Evolutionary conservation across 2,797 vertebrate species (phyloP), one percentile per base, ranked within the genome.

Genomic region (Anniella stebbinsi): DNA sequence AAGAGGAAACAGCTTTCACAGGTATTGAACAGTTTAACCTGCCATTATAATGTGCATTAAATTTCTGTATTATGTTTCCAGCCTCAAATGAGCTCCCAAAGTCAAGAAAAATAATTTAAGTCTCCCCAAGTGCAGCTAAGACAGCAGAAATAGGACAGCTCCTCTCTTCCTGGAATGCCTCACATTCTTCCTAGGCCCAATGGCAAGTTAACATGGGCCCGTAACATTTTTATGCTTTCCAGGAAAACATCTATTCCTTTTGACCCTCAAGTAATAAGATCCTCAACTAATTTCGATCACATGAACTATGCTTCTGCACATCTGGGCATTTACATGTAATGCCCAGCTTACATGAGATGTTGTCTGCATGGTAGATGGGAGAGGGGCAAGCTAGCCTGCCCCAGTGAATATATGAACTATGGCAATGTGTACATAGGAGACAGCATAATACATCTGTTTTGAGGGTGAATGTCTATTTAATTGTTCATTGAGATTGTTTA

Each of bases 401-500:
- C 17, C 66, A 57, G 36, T 72, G 78, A 88, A 73, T 72, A 4
- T 21, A 80, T 54, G 45, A 66, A 33, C n/a, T 60, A 51, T 66
- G 28, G 11, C 67, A 85, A n/a, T 38, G 8, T 33, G 23, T 85
- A 33, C 30, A 25, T 4, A 84, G 30, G 33, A 72, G 33, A 48
- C 15, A 54, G 10, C 48, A 41, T 30, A 66, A 63, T 51, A 9
- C 11, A 54, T 72, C 70, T 73, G 23, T 36, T 73, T 54, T 4
- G 69, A 12, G 51, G 23, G 11, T 57, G 23, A 54, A 54, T 10
- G 4, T 4, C 15, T 38, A 80, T 69, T 69, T 25, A 45, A 80
- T 17, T 38, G 7, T 57, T 75, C 30, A 91, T 87, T 90, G 92
- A 30, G 12, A 11, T 92, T 33, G 21, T 76, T 92, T 48, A 23